These are phyloP conservation scores for Platysteira castanea DNA, from an alignment of 2,113 vertebrate species.

Conservation along the genomic window DNA sequence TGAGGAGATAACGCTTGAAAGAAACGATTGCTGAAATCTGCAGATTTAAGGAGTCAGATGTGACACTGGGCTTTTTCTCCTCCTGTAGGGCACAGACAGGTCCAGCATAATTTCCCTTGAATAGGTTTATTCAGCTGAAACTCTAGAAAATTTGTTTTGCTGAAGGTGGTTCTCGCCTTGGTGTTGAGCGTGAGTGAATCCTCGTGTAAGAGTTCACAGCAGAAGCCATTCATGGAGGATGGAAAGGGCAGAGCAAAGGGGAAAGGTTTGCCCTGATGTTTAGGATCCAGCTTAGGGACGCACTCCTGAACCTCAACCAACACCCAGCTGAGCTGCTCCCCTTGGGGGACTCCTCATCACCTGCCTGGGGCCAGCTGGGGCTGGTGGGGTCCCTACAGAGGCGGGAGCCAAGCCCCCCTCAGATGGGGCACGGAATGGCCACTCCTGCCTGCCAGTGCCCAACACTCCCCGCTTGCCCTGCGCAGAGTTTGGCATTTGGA, in stretches of 20 bases:
- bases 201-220: neutral
- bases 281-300: neutral
- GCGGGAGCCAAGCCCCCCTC: neutral
- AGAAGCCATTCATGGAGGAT: neutral
- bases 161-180: neutral
- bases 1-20: neutral
- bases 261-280: neutral
- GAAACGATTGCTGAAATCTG: neutral
- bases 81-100: neutral
- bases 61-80: neutral
- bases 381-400: neutral
- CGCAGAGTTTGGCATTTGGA: neutral
- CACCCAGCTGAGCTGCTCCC: neutral
- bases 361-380: neutral
- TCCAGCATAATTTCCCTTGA: neutral
- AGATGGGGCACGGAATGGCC: no score
- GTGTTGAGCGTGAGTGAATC: rapidly evolving
- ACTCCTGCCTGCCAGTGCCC: neutral
- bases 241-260: neutral
- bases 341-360: neutral
- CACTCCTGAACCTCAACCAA: neutral
- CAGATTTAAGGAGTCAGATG: neutral
- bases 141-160: neutral
- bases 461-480: neutral
- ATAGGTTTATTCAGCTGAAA: neutral